These are phyloP conservation scores for Cryptocephalus moraei DNA, from an alignment of 2,888 invertebrate species.

Conservation along the genomic window DNA sequence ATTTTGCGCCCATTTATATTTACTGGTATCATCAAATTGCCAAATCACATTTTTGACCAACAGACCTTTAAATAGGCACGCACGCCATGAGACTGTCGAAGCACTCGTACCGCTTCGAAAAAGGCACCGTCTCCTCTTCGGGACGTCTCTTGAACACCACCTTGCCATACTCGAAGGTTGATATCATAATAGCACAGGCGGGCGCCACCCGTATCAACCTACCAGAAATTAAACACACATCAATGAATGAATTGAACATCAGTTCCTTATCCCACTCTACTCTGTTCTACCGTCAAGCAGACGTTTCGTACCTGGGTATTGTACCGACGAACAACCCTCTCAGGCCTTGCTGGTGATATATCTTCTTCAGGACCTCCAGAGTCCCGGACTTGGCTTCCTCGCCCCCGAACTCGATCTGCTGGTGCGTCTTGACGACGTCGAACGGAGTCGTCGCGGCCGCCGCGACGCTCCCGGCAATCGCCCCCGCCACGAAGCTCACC, in stretches of 20 bases:
- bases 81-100: too few relatives aligned
- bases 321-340: conserved; percentile 75
- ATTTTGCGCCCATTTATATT: too few relatives aligned
- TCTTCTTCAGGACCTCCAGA: conserved; percentile 34
- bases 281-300: too few relatives aligned
- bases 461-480: conserved; percentile 75
- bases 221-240: too few relatives aligned
- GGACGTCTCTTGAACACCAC: conserved; percentile 57
- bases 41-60: too few relatives aligned
- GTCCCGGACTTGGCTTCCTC: conserved; percentile 3
- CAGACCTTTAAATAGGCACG: too few relatives aligned
- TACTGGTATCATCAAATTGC: too few relatives aligned
- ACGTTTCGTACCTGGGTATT: conserved; percentile 51
- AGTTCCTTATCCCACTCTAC: too few relatives aligned
- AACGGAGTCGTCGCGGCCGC: conserved; percentile 89
- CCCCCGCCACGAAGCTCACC: conserved; percentile 72
- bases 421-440: conserved; percentile 96
- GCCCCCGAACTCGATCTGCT: conserved; percentile 79
- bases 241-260: too few relatives aligned
- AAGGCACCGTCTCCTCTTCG: background rate
- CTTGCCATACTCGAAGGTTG: conserved; percentile 94
- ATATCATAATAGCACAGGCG: conserved; percentile 99
- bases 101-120: too few relatives aligned
- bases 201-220: conserved; percentile 92
- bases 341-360: conserved; percentile 60